Evolutionary conservation across 2,113 vertebrate genomes (phyloP).

Genomic region (Sigmodon hispidus): DNA sequence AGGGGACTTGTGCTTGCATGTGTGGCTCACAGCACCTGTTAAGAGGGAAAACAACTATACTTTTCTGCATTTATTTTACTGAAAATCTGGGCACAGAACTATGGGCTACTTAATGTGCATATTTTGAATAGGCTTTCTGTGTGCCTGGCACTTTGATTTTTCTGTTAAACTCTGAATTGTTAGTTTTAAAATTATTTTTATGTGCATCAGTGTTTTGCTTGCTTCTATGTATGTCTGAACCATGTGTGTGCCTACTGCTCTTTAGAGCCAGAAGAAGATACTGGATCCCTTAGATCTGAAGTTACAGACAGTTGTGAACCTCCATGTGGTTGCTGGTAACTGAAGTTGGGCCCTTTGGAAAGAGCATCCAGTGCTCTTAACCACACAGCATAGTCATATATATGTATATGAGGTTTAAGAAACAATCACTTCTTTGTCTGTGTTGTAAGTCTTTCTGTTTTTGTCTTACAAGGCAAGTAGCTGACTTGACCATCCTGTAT

Average conservation of each 20-base stretch:
- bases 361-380: not conserved
- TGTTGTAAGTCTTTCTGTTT: not conserved
- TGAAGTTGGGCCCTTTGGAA: not conserved
- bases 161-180: not conserved
- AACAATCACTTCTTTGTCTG: not conserved
- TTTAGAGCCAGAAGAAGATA: not conserved
- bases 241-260: too few species aligned
- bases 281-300: not conserved
- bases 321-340: not conserved
- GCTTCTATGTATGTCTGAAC: not conserved
- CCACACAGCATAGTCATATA: not conserved
- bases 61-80: constrained; percentile 1
- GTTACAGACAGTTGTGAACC: not conserved
- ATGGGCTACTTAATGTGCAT: not conserved
- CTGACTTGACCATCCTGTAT: not conserved
- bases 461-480: not conserved
- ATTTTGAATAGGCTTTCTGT: not conserved
- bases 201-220: not conserved
- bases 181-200: not conserved
- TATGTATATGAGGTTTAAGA: not conserved
- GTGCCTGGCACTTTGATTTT: not conserved
- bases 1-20: not conserved
- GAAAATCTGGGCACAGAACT: not conserved
- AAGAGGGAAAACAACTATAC: not conserved
- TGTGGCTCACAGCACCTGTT: not conserved